Base-by-base conservation (phyloP, 1,140 invertebrate genomes). In the Zaprionus taronus region DNA sequence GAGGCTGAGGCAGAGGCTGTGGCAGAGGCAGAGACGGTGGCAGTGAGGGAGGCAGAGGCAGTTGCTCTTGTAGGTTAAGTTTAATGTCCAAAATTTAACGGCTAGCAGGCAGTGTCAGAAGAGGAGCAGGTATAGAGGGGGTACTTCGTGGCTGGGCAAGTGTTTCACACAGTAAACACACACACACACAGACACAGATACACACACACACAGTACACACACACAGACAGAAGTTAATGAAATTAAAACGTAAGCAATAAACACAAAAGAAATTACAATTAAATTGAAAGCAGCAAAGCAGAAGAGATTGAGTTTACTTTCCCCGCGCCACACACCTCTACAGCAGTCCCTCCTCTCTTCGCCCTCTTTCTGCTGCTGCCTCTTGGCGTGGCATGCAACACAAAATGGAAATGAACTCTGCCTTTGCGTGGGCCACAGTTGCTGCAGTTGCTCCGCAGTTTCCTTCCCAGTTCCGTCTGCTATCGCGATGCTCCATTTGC, bases 191-290 rank as follows among this genome's bases (percentile, higher is more conserved):
- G 9, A 34, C 31, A 11, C 22, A 22, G 22, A 20, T 22, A 22
- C 31, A 11, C 9, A 34, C 31, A 34, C 9, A 17, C 6, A 41
- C 38, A 34, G 9, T n/a, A n/a, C n/a, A 22, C 31, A 11, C 9
- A 34, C 31, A 34, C 9, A 17, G 15, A 41, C 38, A 34, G 9
- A 81, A 87, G 81, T 90, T 87, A 87, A 87, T 90, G 85, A 87
- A 87, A 87, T 87, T 89, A 87, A 84, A 87, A 89, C 81, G 84
- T 87, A 87, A 87, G 84, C 83, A 89, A 87, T 87, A 87, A 87
- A 87, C 84, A 87, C 83, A 89, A 87, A 87, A 87, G 85, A 87
- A 87, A 87, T 84, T 87, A 90, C 84, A 87, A 89, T 87, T 87
- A 87, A 87, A 90, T 87, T 87, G 81, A 87, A 87, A 90, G 81